Evolutionary conservation across 2,797 vertebrate genomes (phyloP).

Genomic region (Malurus splendens): DNA sequence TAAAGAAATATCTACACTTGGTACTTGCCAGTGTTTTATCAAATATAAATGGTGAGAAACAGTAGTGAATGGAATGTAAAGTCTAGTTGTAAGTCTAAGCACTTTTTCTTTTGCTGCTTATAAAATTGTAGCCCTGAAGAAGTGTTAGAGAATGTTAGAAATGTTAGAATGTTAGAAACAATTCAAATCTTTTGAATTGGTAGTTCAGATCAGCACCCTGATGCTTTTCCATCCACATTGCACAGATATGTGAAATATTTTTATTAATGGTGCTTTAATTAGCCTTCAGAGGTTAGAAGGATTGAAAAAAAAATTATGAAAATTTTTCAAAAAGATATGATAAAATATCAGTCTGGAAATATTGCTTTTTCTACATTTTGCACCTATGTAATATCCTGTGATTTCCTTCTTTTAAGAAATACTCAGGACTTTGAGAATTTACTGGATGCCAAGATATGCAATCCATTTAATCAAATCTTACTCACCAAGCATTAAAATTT

Average conservation of each 20-base stretch:
- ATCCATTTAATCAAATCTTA: not conserved
- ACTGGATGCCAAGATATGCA: not conserved
- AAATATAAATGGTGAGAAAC: not conserved
- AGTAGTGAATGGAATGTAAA: not conserved
- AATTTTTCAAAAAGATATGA: not conserved
- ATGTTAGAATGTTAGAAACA: no score
- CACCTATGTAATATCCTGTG: not conserved
- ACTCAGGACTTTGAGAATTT: not conserved
- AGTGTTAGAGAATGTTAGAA: not conserved
- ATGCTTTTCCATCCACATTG: not conserved
- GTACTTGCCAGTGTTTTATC: not conserved
- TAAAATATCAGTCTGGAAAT: not conserved
- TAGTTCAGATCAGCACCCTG: not conserved
- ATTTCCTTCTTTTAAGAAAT: not conserved
- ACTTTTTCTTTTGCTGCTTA: not conserved
- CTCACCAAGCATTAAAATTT: not conserved
- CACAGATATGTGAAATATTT: not conserved
- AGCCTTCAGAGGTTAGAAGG: not conserved
- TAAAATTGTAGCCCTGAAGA: not conserved
- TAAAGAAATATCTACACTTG: not conserved
- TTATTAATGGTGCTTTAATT: constrained; percentile 13
- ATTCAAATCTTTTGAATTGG: not conserved
- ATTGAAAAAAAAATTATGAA: not conserved
- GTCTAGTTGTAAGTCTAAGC: not conserved
- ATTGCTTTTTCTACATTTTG: not conserved